Evolutionary conservation across 2,888 invertebrate genomes (phyloP), one percentile per base, ranked within the genome.

Genomic region (Fragum fragum): DNA sequence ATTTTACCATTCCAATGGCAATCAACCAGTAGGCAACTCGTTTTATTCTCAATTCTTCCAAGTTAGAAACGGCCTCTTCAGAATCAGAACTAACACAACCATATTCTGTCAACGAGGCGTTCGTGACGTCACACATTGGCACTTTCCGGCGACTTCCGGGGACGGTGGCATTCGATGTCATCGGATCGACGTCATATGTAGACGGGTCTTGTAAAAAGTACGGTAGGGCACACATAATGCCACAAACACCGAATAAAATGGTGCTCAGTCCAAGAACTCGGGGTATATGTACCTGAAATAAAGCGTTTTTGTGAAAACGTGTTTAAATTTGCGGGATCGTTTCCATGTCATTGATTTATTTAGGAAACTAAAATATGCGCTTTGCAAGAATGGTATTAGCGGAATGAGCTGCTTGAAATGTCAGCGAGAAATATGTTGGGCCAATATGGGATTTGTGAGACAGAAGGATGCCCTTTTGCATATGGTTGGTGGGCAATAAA

Each of bases 181-280:
- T 55, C 11, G 26, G 42, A 16, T 69, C 61, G 0, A 83, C 16
- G 28, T 39, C 78, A 32, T 83, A 83, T n/a, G 73, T 26, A 3
- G 81, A 81, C 42, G 36, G 70, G 53, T 86, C 86, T 71, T 79
- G 76, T 32, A 86, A 26, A 69, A 90, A 90, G 77, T 86, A 89
- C 0, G 91, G 89, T n/a, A 91, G 23, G 1, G 88, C 86, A 69
- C 90, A 90, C 57, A 90, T 42, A 7, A 91, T 72, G 11, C 90
- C 90, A 18, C 88, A 89, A 18, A 90, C 28, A 0, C 91, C 90
- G 72, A 83, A 90, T 26, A 90, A 23, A 0, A 89, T 52, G 5
- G 88, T 88, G n/a, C 81, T 84, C 11, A 88, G 1, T 1, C 87
- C 87, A 5, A 91, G 83, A 2, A 86, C 83, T 32, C 90, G 77